These are phyloP conservation scores for Halichondria panicea DNA, from an alignment of 37 sponge, comb jelly and placozoan genomes.

Conservation along the genomic window DNA sequence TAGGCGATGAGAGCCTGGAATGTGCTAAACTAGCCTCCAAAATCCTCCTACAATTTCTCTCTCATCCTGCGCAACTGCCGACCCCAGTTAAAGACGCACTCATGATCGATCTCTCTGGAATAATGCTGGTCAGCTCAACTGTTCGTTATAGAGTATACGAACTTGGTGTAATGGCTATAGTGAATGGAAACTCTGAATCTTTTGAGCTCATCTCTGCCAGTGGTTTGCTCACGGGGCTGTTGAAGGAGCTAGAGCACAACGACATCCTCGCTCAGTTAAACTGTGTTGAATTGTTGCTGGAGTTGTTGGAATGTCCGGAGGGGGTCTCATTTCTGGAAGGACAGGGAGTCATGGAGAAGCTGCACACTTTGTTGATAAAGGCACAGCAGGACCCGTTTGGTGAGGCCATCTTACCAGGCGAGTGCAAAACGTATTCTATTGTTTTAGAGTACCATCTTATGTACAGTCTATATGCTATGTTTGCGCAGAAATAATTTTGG, in stretches of 20 bases:
- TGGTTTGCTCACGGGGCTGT: slow-evolving; percentile 44
- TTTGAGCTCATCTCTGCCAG: slow-evolving; percentile 9
- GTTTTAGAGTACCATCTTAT: neutral
- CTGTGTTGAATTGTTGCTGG: slow-evolving; percentile 58
- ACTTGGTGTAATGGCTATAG: slow-evolving; percentile 18
- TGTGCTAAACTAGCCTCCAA: slow-evolving; percentile 41
- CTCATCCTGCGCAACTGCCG: neutral
- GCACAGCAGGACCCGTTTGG: slow-evolving; percentile 37
- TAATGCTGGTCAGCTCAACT: slow-evolving; percentile 26
- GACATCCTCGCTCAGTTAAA: slow-evolving; percentile 73
- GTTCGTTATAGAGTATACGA: slow-evolving; percentile 81
- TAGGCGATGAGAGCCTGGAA: slow-evolving; percentile 45
- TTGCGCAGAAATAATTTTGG: neutral
- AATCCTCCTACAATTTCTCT: slow-evolving; percentile 23
- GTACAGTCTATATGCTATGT: neutral
- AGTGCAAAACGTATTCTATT: neutral
- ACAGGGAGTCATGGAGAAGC: slow-evolving; percentile 22
- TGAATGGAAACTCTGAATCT: slow-evolving; percentile 1
- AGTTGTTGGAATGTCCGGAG: slow-evolving; percentile 13
- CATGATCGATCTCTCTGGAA: slow-evolving; percentile 28
- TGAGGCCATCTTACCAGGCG: slow-evolving; percentile 56
- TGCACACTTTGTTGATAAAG: slow-evolving; percentile 34
- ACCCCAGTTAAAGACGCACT: slow-evolving; percentile 10
- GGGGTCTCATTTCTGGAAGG: slow-evolving; percentile 35
- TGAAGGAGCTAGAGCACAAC: slow-evolving; percentile 44